phyloP scores from a whole-genome alignment of 53 echinoderm and acorn worm genomes.

The Zoroaster sp. region DNA sequence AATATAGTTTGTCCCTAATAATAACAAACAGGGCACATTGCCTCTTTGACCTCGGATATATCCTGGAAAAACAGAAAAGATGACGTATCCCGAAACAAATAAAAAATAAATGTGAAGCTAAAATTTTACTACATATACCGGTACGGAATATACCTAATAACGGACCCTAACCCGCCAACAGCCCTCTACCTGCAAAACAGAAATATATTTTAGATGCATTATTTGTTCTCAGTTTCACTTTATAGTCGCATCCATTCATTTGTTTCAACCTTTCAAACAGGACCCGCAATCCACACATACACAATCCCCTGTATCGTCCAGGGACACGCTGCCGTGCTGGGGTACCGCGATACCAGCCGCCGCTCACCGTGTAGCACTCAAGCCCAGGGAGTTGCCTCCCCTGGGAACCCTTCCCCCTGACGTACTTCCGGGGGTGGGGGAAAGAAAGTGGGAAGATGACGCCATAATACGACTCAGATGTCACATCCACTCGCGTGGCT shows the following conservation, averaged over 20 bases:
- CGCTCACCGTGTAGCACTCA: background rate
- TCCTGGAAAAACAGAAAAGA: too few relatives aligned
- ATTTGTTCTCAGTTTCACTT: too few relatives aligned
- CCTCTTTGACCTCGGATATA: too few relatives aligned
- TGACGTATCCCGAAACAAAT: too few relatives aligned
- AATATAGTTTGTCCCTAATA: too few relatives aligned
- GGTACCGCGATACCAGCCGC: background rate
- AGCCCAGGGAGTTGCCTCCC: background rate
- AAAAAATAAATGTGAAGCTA: too few relatives aligned
- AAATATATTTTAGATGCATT: too few relatives aligned
- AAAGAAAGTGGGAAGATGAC: conserved; percentile 6
- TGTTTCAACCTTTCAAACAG: background rate
- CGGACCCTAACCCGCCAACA: too few relatives aligned
- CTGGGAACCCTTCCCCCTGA: conserved; percentile 18
- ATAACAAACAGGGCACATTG: too few relatives aligned
- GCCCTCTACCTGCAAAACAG: too few relatives aligned
- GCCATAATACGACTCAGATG: conserved; percentile 45
- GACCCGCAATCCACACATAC: background rate
- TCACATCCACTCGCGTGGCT: conserved; percentile 36
- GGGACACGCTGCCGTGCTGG: background rate
- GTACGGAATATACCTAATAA: too few relatives aligned
- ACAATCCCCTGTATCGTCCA: background rate
- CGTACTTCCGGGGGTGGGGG: conserved; percentile 56
- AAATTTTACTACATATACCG: too few relatives aligned
- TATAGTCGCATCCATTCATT: background rate